Percentiles rank a stretch among this genome's conserved stretches.
These are phyloP conservation scores for Calliopum simillimum DNA, from an alignment of 2,888 invertebrate species.

Conservation along the genomic window DNA sequence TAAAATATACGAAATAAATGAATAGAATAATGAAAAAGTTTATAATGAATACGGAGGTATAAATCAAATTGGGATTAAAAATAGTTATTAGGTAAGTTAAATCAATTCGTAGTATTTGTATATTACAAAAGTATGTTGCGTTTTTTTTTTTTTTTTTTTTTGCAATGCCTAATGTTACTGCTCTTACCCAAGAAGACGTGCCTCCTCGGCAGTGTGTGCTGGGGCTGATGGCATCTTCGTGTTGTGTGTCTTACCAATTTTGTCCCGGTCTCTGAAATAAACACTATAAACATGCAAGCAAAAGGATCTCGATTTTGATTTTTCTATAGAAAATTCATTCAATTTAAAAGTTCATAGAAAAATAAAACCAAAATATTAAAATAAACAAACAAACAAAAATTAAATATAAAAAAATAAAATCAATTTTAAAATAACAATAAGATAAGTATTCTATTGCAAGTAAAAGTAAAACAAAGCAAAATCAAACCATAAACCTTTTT, in stretches of 20 bases:
- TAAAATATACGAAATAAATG: constrained; percentile 27
- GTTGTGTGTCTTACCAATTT: constrained; percentile 67
- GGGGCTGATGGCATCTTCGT: constrained; percentile 69
- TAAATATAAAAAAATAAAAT: neutral
- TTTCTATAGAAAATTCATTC: constrained; percentile 15
- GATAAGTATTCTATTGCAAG: too few species aligned
- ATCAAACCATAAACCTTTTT: too few species aligned
- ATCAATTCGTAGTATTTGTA: neutral
- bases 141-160: constrained; percentile 17
- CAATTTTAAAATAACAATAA: neutral
- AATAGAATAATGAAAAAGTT: constrained; percentile 27
- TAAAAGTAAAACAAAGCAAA: too few species aligned
- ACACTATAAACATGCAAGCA: constrained; percentile 69
- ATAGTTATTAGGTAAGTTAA: neutral
- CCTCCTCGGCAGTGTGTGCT: constrained; percentile 79
- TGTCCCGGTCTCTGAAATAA: constrained; percentile 69
- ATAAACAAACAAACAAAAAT: constrained; percentile 12
- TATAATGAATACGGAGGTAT: too few species aligned
- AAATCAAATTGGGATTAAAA: neutral
- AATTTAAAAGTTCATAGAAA: neutral
- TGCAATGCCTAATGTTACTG: constrained; percentile 31
- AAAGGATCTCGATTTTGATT: constrained; percentile 52
- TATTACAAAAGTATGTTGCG: neutral
- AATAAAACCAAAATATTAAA: neutral
- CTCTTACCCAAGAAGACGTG: constrained; percentile 90